A percentile compares a stretch with the other conserved stretches of the same genome.
These are phyloP conservation scores for Naso thynnoides DNA, from an alignment of 2,797 vertebrate species.

Conservation along the genomic window DNA sequence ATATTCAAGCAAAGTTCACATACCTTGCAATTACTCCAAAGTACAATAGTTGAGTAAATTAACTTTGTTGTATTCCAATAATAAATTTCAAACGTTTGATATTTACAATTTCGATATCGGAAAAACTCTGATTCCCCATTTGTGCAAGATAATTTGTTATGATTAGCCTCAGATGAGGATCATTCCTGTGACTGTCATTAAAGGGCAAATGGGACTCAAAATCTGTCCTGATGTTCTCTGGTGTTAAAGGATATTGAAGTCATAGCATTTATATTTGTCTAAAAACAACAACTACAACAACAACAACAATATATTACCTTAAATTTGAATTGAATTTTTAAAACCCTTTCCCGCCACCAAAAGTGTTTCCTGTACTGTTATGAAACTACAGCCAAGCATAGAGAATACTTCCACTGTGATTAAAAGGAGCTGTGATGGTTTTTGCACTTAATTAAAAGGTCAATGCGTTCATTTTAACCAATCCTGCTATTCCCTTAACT, in stretches of 20 bases:
- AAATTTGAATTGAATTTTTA: not conserved
- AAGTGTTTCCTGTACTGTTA: slow-evolving; percentile 9
- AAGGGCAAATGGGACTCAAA: too few species aligned
- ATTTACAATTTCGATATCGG: too few species aligned
- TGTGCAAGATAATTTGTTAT: too few species aligned
- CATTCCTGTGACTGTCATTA: too few species aligned
- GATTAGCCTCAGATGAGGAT: too few species aligned
- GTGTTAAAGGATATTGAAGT: too few species aligned
- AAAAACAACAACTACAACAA: too few species aligned
- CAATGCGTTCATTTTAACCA: slow-evolving; percentile 66
- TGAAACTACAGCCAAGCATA: slow-evolving; percentile 46
- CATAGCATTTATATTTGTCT: too few species aligned
- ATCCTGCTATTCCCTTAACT: slow-evolving; percentile 70
- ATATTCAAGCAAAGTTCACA: not conserved
- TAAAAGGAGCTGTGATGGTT: slow-evolving; percentile 56
- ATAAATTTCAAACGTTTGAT: too few species aligned
- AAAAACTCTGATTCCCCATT: too few species aligned
- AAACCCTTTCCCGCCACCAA: not conserved
- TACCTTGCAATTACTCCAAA: not conserved
- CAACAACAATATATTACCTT: too few species aligned
- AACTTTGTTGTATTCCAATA: not conserved
- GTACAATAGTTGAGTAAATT: not conserved
- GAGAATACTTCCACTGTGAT: slow-evolving; percentile 59
- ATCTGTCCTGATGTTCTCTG: too few species aligned
- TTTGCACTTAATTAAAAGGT: slow-evolving; percentile 77